Evolutionary conservation across 2,888 invertebrate species (phyloP).

Genomic region (Drosophila quinaria): DNA sequence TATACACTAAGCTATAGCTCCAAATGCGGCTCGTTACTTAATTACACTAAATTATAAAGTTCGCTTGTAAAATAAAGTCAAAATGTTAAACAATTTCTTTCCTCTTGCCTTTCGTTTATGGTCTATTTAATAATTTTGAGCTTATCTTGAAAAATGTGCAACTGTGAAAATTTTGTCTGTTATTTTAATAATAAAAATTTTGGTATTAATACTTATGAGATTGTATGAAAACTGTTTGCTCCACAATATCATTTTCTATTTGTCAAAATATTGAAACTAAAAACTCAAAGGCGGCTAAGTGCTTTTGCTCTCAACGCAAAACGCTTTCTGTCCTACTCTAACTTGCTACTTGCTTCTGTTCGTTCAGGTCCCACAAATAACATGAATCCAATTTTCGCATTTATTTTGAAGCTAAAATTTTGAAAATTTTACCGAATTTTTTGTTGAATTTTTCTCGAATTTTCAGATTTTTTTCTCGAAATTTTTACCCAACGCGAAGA

Average conservation of each 20-base stretch:
- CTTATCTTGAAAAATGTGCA: constrained; percentile 1
- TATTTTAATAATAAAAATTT: constrained; percentile 10
- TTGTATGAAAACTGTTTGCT: constrained; percentile 1
- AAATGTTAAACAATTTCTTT: neutral
- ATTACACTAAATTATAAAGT: neutral
- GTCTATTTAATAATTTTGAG: constrained; percentile 9
- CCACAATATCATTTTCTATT: neutral
- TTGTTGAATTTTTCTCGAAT: no score
- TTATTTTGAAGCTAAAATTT: no score
- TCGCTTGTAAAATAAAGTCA: neutral
- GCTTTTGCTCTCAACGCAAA: no score
- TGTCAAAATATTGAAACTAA: neutral
- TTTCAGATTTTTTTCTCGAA: no score
- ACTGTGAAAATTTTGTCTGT: constrained; percentile 10
- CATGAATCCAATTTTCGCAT: no score
- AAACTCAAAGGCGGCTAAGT: neutral
- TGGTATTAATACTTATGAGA: neutral
- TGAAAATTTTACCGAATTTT: no score
- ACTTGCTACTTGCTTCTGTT: no score
- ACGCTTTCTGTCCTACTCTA: no score
- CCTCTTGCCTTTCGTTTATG: neutral
- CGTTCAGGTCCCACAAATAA: no score
- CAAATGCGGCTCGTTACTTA: neutral
- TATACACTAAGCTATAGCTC: neutral
- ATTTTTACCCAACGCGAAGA: no score